Evolutionary conservation across 1,140 invertebrate species (phyloP), one percentile per base, ranked within the genome.

Genomic region (Drosophila mauritiana): DNA sequence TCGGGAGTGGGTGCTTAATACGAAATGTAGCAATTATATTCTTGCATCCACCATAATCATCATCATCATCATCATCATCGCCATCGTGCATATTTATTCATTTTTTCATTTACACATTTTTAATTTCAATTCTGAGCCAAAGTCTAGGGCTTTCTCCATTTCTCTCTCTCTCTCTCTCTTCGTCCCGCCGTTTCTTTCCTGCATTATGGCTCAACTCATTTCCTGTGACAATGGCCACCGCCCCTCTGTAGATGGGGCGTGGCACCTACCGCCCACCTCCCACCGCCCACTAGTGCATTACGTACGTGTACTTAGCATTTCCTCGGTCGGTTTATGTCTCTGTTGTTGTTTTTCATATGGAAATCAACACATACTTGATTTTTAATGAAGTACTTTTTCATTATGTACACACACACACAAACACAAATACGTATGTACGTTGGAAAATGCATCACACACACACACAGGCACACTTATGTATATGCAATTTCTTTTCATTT

Each of bases 361-460:
- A 88, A 86, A 86, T 86, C 82, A 86, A 81, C 78, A 86, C 82
- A 85, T 65, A 86, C 82, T 81, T 67, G 82, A 86, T 86, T 86
- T 86, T 86, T 86, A 86, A 86, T 86, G 82, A 86, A 86, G 82
- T 86, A 86, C 82, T 86, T 86, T 86, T 88, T 86, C 74, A 85
- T 85, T 86, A 85, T 78, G 61, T 69, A 61, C 64, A 72, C 31
- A 59, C 40, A 53, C 37, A 48, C 34, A 64, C n/a, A 54, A 20
- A 57, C 36, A 69, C 22, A 48, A 22, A 22, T 22, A 22, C 20
- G 0, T 22, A 22, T 22, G 20, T 27, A 11, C n/a, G 7, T 10
- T 22, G 48, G 48, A 22, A 51, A 51, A 51, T 34, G 48, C 48
- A 51, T 11, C 25, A 39, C 22, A 73, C 39, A 64, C 37, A 73